These are phyloP conservation scores for Drosophila atripex DNA, from an alignment of 2,888 invertebrate species.

Conservation along the genomic window DNA sequence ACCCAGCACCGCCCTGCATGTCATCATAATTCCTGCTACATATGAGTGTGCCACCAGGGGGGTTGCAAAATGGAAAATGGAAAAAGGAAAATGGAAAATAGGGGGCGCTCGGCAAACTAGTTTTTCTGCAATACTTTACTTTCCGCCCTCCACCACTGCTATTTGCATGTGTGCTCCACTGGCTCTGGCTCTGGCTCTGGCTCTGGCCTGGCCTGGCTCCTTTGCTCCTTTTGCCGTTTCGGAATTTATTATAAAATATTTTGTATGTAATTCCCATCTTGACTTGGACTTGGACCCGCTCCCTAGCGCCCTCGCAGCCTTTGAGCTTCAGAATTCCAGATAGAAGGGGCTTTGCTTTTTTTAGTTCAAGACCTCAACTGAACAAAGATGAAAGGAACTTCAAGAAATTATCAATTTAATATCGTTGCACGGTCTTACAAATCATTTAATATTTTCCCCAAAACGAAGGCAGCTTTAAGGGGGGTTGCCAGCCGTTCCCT, in stretches of 20 bases:
- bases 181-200: too few relatives aligned
- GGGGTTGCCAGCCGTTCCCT: slow-evolving; percentile 29
- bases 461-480: background rate
- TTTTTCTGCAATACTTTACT: slow-evolving; percentile 38
- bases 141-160: slow-evolving; percentile 8
- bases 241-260: slow-evolving; percentile 44
- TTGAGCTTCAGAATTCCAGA: too few relatives aligned
- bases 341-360: background rate
- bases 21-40: slow-evolving; percentile 34
- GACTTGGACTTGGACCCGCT: slow-evolving; percentile 28
- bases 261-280: slow-evolving; percentile 49
- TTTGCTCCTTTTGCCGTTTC: slow-evolving; percentile 37
- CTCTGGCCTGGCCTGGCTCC: too few relatives aligned
- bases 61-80: background rate
- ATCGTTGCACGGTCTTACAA: too few relatives aligned
- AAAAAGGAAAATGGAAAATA: background rate
- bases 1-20: slow-evolving; percentile 18
- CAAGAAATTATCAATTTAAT: background rate
- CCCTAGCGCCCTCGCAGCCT: too few relatives aligned
- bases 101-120: slow-evolving; percentile 33
- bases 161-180: slow-evolving; percentile 21
- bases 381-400: background rate
- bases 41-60: background rate
- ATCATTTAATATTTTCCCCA: background rate
- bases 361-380: background rate